phyloP scores from a whole-genome alignment of 2,888 invertebrate genomes.

The Caradrina clavipalpis region DNA sequence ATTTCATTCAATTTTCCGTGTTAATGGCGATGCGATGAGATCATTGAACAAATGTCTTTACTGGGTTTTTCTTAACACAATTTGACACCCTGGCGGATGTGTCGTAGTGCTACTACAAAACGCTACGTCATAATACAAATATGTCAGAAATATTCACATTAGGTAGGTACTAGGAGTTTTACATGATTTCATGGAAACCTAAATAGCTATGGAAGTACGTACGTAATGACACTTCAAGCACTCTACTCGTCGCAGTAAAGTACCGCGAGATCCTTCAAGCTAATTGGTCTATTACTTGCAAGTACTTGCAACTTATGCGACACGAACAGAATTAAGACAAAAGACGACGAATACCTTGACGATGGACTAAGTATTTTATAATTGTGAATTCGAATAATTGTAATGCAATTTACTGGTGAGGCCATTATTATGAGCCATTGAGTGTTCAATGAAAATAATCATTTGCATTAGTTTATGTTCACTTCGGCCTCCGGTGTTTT shows the following conservation, averaged over 20 bases:
- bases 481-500: slow-evolving; percentile 68
- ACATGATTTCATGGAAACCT: not conserved
- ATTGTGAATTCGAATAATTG: slow-evolving; percentile 55
- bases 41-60: not conserved
- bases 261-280: slow-evolving; percentile 54
- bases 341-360: slow-evolving; percentile 43
- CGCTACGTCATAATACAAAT: not conserved
- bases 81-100: not conserved
- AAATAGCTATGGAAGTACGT: slow-evolving; percentile 9
- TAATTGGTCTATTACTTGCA: slow-evolving; percentile 60
- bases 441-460: slow-evolving; percentile 65
- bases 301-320: slow-evolving; percentile 34
- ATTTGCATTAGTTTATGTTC: slow-evolving; percentile 67
- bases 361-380: slow-evolving; percentile 44
- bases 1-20: slow-evolving; percentile 17
- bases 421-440: slow-evolving; percentile 55
- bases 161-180: no score
- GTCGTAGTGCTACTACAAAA: not conserved
- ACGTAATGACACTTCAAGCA: slow-evolving; percentile 28
- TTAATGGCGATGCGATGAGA: slow-evolving; percentile 4
- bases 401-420: slow-evolving; percentile 64
- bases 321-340: slow-evolving; percentile 48
- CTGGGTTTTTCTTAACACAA: not conserved
- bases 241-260: slow-evolving; percentile 16
- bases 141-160: not conserved